Evolutionary conservation across 2,797 vertebrate species (phyloP).

Genomic region (Xyrichtys novacula): DNA sequence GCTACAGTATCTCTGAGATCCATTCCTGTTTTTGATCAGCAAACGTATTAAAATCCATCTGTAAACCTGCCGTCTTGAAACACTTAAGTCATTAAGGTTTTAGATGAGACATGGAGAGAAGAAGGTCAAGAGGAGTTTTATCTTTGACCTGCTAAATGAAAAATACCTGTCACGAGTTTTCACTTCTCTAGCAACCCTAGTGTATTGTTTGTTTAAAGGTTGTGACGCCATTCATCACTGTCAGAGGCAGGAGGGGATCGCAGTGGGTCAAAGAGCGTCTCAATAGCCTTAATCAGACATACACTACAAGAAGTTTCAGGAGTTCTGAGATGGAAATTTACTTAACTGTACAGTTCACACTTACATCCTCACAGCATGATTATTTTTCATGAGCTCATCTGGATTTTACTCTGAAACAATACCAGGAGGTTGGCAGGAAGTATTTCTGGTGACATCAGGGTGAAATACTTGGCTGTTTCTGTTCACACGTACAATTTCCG

Average conservation of each 20-base stretch:
- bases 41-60: background rate
- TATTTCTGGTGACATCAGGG: too few species aligned
- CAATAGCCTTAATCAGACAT: too few species aligned
- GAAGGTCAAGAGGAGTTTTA: background rate
- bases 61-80: background rate
- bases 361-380: too few species aligned
- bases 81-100: background rate
- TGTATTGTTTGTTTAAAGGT: slow-evolving; percentile 37
- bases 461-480: too few species aligned
- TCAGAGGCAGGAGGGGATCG: slow-evolving; percentile 6
- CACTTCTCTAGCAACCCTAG: slow-evolving; percentile 1
- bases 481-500: too few species aligned
- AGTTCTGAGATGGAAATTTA: too few species aligned
- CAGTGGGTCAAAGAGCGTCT: slow-evolving; percentile 5
- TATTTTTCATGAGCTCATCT: too few species aligned
- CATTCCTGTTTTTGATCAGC: background rate
- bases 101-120: slow-evolving; percentile 1
- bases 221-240: slow-evolving; percentile 27
- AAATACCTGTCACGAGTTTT: slow-evolving; percentile 11
- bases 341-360: too few species aligned
- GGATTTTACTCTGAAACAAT: too few species aligned
- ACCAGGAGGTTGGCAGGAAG: too few species aligned
- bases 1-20: background rate
- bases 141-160: background rate
- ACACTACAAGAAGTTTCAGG: too few species aligned